Conservation (phyloP, 1,140 invertebrate species). For the Micrasema longulum region DNA sequence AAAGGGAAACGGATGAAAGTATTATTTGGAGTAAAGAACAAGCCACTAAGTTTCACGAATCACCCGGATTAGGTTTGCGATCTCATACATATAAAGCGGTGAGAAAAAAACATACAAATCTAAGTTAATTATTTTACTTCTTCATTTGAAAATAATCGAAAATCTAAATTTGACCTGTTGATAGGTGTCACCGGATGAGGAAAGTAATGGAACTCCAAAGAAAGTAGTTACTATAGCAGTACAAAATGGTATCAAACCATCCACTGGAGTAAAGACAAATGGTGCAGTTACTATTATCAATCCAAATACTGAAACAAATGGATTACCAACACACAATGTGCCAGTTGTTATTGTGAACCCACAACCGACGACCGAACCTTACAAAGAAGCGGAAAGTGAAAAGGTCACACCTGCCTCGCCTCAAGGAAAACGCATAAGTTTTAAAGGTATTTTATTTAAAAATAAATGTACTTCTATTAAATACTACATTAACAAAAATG, state of each 20-base stretch:
- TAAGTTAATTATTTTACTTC: too few relatives aligned
- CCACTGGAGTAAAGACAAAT: conserved; percentile 40
- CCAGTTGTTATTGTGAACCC: too few relatives aligned
- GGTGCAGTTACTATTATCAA: conserved; percentile 25
- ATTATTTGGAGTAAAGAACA: conserved; percentile 76
- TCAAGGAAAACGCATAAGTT: conserved; percentile 55
- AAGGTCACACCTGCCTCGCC: conserved; percentile 41
- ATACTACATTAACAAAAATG: too few relatives aligned
- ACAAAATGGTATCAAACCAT: conserved; percentile 51
- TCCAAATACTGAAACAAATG: conserved; percentile 37
- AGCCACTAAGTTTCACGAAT: conserved; percentile 72
- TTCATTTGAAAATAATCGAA: too few relatives aligned
- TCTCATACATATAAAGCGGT: conserved; percentile 61
- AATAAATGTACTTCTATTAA: too few relatives aligned
- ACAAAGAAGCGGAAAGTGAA: conserved; percentile 43
- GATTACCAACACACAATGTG: background rate
- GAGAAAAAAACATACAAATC: too few relatives aligned
- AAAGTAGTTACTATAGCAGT: conserved; percentile 46
- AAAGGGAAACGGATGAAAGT: conserved; percentile 76
- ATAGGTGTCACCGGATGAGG: conserved; percentile 61
- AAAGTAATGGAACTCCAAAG: conserved; percentile 55
- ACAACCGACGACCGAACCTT: conserved; percentile 21
- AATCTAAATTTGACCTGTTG: background rate
- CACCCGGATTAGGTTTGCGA: conserved; percentile 60
- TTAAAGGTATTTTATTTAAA: conserved; percentile 60